These are phyloP conservation scores for Alectoris magna DNA, from an alignment of 2,797 vertebrate species.

Conservation along the genomic window DNA sequence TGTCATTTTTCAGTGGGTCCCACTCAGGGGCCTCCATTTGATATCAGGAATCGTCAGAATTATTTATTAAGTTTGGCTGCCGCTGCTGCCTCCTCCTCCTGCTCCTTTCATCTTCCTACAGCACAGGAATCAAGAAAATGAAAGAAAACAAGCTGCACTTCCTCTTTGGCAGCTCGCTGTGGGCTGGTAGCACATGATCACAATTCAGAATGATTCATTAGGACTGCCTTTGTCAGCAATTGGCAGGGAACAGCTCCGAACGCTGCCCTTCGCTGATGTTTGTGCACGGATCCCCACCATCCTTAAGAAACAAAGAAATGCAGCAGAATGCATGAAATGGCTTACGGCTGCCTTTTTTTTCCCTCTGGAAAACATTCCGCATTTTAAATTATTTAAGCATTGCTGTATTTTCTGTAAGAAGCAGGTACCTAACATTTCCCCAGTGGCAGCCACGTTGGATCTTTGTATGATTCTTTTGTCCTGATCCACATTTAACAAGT, in stretches of 20 bases:
- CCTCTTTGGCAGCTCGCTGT: slow-evolving; percentile 82
- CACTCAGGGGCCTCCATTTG: slow-evolving; percentile 79
- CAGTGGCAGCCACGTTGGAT: not conserved
- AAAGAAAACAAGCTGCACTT: slow-evolving; percentile 84
- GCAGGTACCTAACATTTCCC: not conserved
- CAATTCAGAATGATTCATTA: slow-evolving; percentile 79
- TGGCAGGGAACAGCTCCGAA: slow-evolving; percentile 77
- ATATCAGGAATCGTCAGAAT: slow-evolving; percentile 55
- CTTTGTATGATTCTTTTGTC: not conserved
- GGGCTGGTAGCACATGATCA: slow-evolving; percentile 86
- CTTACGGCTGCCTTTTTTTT: not conserved
- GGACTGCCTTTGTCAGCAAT: slow-evolving; percentile 81
- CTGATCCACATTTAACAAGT: slow-evolving; percentile 1
- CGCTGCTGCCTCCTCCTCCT: slow-evolving; percentile 57
- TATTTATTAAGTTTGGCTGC: slow-evolving; percentile 68
- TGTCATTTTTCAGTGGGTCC: slow-evolving; percentile 76
- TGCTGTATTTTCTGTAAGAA: slow-evolving; percentile 4
- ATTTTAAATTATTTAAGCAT: slow-evolving; percentile 43
- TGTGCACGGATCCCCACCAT: slow-evolving; percentile 21
- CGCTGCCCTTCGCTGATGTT: slow-evolving; percentile 50
- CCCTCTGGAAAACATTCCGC: not conserved
- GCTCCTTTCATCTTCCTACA: slow-evolving; percentile 74
- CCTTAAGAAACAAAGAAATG: slow-evolving; percentile 40
- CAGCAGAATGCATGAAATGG: accelerated
- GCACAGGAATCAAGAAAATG: slow-evolving; percentile 69